Evolutionary conservation across 1,140 invertebrate species (phyloP).

Genomic region (Heliconius himera): DNA sequence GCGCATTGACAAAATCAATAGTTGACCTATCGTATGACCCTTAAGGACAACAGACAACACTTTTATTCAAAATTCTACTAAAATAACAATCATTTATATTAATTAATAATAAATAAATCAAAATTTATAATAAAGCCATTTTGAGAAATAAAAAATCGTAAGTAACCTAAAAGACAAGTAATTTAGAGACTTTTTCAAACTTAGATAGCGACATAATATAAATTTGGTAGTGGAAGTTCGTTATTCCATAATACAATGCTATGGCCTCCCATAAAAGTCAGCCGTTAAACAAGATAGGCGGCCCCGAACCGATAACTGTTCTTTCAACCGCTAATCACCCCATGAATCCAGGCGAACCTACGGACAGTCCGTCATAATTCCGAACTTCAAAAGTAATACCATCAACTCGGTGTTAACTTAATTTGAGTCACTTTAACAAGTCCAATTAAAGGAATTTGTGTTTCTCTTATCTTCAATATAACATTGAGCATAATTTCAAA

Average conservation of each 20-base stretch:
- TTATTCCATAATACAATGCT: slow-evolving; percentile 49
- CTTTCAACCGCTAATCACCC: slow-evolving; percentile 67
- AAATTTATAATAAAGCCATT: neutral
- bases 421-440: slow-evolving; percentile 82
- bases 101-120: neutral
- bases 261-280: slow-evolving; percentile 51
- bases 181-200: neutral
- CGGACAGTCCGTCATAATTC: slow-evolving; percentile 78
- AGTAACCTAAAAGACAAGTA: neutral
- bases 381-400: slow-evolving; percentile 80
- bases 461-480: slow-evolving; percentile 82
- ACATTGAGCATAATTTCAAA: slow-evolving; percentile 82
- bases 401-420: slow-evolving; percentile 81
- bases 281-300: slow-evolving; percentile 39
- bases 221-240: slow-evolving; percentile 6
- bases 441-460: slow-evolving; percentile 82
- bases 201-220: neutral
- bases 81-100: neutral
- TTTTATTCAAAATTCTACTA: neutral
- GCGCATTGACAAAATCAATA: slow-evolving; percentile 68
- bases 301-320: slow-evolving; percentile 59
- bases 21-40: slow-evolving; percentile 57
- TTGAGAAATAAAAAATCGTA: neutral
- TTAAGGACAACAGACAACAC: slow-evolving; percentile 38
- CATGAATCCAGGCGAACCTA: slow-evolving; percentile 56